Base-by-base conservation (phyloP, 2,797 vertebrate genomes). In the Gadopsis marmoratus region DNA sequence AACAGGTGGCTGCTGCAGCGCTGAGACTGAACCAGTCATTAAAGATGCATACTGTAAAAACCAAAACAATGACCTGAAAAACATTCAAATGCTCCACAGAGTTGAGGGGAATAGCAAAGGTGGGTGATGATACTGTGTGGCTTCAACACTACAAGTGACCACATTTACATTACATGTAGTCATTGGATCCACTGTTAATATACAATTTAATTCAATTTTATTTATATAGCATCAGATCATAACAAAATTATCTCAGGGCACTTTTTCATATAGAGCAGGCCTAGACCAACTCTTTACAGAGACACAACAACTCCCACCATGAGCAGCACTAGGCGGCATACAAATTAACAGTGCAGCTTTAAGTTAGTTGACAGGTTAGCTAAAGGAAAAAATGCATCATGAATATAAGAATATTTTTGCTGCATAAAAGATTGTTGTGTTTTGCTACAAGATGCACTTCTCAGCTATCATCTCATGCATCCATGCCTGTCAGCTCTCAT, bases 41-140 rank as follows among this genome's bases (percentile, higher is more conserved):
- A 16, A 43, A 43, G 43, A 14, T 43, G 43, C 45, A 47, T 16
- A 2, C 16, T 7, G 7, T 17, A 19, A 43, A 37, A 29, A 47
- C 29, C 12, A 65, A 64, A 64, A 64, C 45, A 65, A 50, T 35
- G 9, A 48, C 17, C 11, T 64, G 17, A 48, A 64, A 47, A 26
- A n/a, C 10, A 6, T 26, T 54, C 14, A 54, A 26, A 54, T 54
- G 51, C 51, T 26, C 12, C 51, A 12, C 26, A 53, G n/a, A 53
- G 50, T 11, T 12, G 50, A 51, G 3, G 50, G 4, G 10, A 23
- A 53, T 5, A 10, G 51, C 5, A 26, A 26, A 5, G 39, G 12
- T 12, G 39, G 39, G 12, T 13, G 39, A 41, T 41, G 19, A 41
- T 41, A 13, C 39, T 41, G 11, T n/a, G 23, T 29, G 26, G 13